phyloP scores from a whole-genome alignment of 2,113 vertebrate genomes.

The Cricetomys ansorgei region DNA sequence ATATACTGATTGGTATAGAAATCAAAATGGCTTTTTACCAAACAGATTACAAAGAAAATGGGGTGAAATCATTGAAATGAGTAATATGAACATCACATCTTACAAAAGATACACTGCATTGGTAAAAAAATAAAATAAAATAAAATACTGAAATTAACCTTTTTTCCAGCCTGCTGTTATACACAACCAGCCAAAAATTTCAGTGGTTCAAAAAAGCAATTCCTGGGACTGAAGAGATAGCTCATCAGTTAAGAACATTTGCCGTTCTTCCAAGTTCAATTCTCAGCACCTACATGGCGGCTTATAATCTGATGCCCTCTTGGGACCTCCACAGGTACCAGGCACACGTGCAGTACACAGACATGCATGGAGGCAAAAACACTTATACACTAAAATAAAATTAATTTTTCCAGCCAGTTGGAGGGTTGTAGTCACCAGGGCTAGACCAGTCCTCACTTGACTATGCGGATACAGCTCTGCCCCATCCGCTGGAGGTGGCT shows the following conservation, averaged over 20 bases:
- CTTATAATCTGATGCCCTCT: not conserved
- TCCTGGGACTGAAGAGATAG: not conserved
- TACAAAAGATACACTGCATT: not conserved
- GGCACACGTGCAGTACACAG: not conserved
- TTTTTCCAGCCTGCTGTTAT: not conserved
- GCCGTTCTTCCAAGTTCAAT: not conserved
- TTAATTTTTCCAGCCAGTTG: not conserved
- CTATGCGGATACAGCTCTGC: accelerated
- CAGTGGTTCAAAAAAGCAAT: not conserved
- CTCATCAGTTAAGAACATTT: not conserved
- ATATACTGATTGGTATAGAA: not conserved
- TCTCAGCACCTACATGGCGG: not conserved
- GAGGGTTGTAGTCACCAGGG: too few relatives aligned
- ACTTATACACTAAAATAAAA: not conserved
- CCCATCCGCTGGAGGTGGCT: too few relatives aligned
- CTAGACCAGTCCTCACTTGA: accelerated
- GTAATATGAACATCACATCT: not conserved
- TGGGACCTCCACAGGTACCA: not conserved
- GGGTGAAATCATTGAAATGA: not conserved
- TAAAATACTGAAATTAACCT: not conserved
- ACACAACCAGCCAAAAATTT: not conserved
- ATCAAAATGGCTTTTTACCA: not conserved
- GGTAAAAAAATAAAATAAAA: too few relatives aligned
- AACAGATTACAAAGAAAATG: not conserved
- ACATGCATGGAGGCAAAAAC: not conserved